Evolutionary conservation across 2,888 invertebrate species (phyloP), one percentile per base, ranked within the genome.

Genomic region (Tachina lurida): DNA sequence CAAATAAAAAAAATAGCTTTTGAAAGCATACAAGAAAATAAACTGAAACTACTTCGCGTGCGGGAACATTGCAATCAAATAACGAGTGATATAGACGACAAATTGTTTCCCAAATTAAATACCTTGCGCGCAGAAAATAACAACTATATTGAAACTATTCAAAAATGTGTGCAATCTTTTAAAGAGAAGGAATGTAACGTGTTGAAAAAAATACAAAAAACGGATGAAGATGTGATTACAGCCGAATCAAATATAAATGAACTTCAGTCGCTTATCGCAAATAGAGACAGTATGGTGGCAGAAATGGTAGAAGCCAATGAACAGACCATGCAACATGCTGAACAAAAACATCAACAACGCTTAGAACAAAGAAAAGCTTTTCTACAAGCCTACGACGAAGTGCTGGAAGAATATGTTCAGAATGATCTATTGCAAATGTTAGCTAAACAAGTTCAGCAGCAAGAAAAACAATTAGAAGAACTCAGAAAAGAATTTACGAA

Each of bases 311-410:
- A 79, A 2, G 56, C 87, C 15, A 89, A 88, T 62, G 88, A 89
- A 10, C 71, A 88, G 1, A 77, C 78, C 0, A 87, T 91, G 45
- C 43, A 63, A 8, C 41, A 75, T 7, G 88, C 88, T 17, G 91
- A 91, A 63, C 41, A 73, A 9, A 68, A 83, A 10, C 86, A 86
- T 73, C 12, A 41, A 2, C 52, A 49, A 8, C 73, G 62, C 45
- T 17, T 77, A 39, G 71, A 79, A 19, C 83, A 83, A 49, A 79
- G 49, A 52, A 65, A 19, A 17, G 71, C 62, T 2, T 83, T 80
- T 13, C 12, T 86, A 9, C 15, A 80, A 2, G 67, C 73, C 10
- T 83, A 77, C 31, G 71, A 76, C 22, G 60, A 80, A 58, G n/a
- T 73, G 13, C 47, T 83, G 10, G 71, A 86, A 8, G 67, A 83